Evolutionary conservation across 2,888 invertebrate genomes (phyloP).

Genomic region (Scaptomyza caliginosa): DNA sequence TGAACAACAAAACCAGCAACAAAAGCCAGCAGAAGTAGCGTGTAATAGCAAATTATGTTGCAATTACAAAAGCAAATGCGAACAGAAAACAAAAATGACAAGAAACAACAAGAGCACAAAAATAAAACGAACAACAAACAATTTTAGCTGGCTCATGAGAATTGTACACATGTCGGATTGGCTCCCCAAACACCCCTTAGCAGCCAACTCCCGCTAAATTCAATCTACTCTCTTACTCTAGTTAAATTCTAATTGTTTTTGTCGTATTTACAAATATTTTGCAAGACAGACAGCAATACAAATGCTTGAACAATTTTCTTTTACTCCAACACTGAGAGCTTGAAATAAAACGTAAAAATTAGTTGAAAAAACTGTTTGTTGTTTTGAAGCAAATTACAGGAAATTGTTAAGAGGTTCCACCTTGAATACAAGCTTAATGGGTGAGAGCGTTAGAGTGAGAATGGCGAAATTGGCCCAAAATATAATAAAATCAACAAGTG

Average conservation of each 20-base stretch:
- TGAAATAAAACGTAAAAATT: constrained; percentile 16
- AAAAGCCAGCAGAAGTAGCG: constrained; percentile 49
- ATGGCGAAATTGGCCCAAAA: constrained; percentile 18
- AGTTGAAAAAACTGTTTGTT: constrained; percentile 31
- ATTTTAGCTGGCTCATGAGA: constrained; percentile 52
- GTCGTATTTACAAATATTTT: constrained; percentile 45
- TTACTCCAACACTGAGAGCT: neutral
- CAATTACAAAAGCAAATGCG: constrained; percentile 74
- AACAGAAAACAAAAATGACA: constrained; percentile 47
- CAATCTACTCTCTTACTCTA: constrained; percentile 19
- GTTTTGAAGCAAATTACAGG: constrained; percentile 55
- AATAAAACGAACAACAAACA: constrained; percentile 27
- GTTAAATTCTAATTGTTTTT: constrained; percentile 59
- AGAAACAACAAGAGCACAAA: constrained; percentile 13
- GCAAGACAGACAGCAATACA: constrained; percentile 9
- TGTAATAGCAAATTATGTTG: constrained; percentile 78
- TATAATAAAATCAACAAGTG: constrained; percentile 26
- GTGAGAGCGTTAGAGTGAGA: constrained; percentile 16
- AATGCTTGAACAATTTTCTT: constrained; percentile 28
- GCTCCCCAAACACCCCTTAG: neutral
- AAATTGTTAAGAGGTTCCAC: constrained; percentile 63
- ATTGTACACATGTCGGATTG: constrained; percentile 52
- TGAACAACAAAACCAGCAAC: constrained; percentile 38
- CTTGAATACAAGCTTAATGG: constrained; percentile 63
- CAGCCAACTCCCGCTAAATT: no score